phyloP scores from a whole-genome alignment of 1,140 invertebrate genomes.

The Zophobas atratus region DNA sequence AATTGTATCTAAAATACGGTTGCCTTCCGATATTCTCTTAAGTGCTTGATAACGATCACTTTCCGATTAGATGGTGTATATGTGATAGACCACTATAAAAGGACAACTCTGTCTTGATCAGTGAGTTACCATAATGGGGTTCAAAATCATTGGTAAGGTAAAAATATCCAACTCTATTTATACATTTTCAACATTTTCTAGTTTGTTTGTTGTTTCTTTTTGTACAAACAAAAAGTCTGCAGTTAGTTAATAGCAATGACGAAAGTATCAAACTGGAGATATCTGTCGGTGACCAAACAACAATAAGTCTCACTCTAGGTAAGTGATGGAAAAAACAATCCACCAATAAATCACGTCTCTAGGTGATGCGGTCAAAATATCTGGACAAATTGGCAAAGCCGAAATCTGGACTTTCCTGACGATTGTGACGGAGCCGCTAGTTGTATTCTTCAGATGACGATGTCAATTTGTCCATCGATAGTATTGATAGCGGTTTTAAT shows the following conservation, averaged over 20 bases:
- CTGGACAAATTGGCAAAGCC: neutral
- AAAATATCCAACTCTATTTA: neutral
- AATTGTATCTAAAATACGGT: too few relatives aligned
- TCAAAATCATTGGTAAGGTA: neutral
- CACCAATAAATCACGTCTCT: neutral
- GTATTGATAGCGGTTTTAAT: constrained; percentile 3
- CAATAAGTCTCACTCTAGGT: too few relatives aligned
- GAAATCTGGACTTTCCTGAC: neutral
- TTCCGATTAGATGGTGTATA: too few relatives aligned
- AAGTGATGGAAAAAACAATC: too few relatives aligned
- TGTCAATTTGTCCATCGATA: neutral
- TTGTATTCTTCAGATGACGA: constrained; percentile 4
- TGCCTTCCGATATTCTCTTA: too few relatives aligned
- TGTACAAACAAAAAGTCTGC: neutral
- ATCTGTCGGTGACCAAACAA: too few relatives aligned
- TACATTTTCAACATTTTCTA: neutral
- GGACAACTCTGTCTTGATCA: too few relatives aligned
- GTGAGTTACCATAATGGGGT: neutral
- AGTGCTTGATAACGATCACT: too few relatives aligned
- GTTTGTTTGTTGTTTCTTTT: neutral
- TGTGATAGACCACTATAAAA: too few relatives aligned
- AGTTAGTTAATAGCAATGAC: neutral
- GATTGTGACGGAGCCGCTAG: neutral
- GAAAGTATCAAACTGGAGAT: neutral
- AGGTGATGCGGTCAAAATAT: neutral